A percentile compares a stretch with the other conserved stretches of the same genome.
Evolutionary conservation across 2,113 vertebrate genomes (phyloP).

Genomic region (Dendrocopos noguchii): DNA sequence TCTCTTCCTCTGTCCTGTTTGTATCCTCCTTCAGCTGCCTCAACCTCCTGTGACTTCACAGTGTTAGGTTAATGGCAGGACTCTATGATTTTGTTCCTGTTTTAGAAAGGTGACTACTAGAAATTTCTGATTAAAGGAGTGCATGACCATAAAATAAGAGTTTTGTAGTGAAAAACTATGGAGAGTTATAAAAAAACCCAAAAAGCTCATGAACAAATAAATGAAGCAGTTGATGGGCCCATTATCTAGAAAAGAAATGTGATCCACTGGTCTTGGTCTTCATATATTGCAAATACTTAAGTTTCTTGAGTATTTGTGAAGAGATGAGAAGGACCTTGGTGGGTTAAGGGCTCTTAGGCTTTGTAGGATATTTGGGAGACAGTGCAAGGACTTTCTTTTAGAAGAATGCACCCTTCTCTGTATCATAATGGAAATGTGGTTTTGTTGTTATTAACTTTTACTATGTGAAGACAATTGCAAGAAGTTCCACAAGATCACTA

Average conservation of each 20-base stretch:
- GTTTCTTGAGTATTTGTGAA: not conserved
- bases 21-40: not conserved
- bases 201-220: not conserved
- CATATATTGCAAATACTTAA: not conserved
- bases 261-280: not conserved
- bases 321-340: not conserved
- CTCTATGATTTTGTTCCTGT: not conserved
- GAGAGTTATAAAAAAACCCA: not conserved
- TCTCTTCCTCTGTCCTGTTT: rapidly evolving
- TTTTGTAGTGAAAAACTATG: not conserved
- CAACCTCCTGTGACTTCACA: not conserved
- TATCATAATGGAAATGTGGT: not conserved
- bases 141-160: not conserved
- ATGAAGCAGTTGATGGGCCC: not conserved
- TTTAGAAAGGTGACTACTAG: not conserved
- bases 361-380: not conserved
- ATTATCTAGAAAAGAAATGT: not conserved
- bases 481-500: not conserved
- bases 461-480: not conserved
- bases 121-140: not conserved
- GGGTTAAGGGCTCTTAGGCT: not conserved
- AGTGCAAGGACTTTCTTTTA: not conserved
- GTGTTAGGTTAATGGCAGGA: no score
- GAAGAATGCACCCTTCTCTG: not conserved
- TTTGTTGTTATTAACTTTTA: not conserved